Percentiles rank a stretch among this genome's conserved stretches.
Conservation (phyloP, 2,113 vertebrate species). For the Daubentonia madagascariensis region DNA sequence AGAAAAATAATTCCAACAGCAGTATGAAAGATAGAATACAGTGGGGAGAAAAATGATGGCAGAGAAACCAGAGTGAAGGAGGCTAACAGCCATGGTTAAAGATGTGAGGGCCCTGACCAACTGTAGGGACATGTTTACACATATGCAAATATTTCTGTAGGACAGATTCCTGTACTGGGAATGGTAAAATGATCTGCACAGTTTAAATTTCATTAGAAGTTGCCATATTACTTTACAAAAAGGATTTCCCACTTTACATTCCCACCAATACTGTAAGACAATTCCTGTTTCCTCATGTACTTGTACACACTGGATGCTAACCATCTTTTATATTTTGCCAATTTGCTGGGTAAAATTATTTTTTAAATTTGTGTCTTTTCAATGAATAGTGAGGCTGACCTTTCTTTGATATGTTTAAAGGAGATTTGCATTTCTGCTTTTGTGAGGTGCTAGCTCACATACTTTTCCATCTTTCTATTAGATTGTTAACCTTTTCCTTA, state of each 20-base stretch:
- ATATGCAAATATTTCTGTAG: rapidly evolving
- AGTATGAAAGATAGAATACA: neutral
- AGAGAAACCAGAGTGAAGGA: neutral
- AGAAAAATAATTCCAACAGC: neutral
- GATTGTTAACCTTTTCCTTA: neutral
- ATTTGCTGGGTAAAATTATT: neutral
- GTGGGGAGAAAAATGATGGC: neutral
- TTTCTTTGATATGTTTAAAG: neutral
- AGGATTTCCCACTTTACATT: neutral
- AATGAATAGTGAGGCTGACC: neutral
- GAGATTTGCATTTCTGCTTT: neutral
- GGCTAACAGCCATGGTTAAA: neutral
- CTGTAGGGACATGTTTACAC: neutral
- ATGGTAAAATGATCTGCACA: neutral
- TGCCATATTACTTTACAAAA: neutral
- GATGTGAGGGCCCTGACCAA: neutral
- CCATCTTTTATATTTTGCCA: neutral
- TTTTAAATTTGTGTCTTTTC: neutral
- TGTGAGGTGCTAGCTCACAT: neutral
- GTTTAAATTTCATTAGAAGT: neutral
- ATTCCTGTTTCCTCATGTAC: neutral
- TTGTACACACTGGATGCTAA: neutral
- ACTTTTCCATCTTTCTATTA: neutral
- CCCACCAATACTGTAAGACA: neutral
- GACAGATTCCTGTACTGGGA: neutral